Percentiles rank a stretch among this genome's conserved stretches.
These are phyloP conservation scores for Hydrolagus colliei DNA, from an alignment of 2,797 vertebrate genomes.

Conservation along the genomic window DNA sequence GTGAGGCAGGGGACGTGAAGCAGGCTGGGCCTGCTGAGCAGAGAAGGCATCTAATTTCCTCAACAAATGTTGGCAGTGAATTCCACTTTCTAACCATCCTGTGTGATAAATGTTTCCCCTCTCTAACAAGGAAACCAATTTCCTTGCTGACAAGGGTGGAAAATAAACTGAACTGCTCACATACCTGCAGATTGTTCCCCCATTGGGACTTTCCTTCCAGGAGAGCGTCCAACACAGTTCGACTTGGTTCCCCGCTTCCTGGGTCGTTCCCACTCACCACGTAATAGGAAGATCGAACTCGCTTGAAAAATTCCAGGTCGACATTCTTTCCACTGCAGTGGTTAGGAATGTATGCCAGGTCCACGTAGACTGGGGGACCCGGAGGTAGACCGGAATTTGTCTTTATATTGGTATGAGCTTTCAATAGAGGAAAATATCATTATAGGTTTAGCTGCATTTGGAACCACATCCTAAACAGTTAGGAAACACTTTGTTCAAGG, in stretches of 20 bases:
- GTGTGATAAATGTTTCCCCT: too few relatives aligned
- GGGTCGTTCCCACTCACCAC: conserved; percentile 93
- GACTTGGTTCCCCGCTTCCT: conserved; percentile 78
- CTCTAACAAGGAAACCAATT: too few relatives aligned
- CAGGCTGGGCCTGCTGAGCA: too few relatives aligned
- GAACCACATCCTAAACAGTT: not conserved
- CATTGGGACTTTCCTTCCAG: conserved; percentile 94
- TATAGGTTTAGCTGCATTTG: conserved; percentile 5
- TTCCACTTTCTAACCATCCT: too few relatives aligned
- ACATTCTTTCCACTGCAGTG: conserved; percentile 97
- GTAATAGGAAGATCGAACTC: conserved; percentile 86
- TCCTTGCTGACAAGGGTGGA: too few relatives aligned
- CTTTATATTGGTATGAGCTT: conserved; percentile 65
- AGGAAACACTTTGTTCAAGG: too few relatives aligned
- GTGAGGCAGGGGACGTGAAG: too few relatives aligned
- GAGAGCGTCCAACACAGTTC: conserved; percentile 80
- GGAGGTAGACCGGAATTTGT: conserved; percentile 55
- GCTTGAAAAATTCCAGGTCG: conserved; percentile 91
- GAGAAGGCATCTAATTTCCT: too few relatives aligned
- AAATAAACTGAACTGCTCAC: conserved; percentile 27
- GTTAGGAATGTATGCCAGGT: conserved; percentile 96
- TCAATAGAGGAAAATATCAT: conserved; percentile 16
- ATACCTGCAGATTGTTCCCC: conserved; percentile 94
- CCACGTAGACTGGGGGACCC: conserved; percentile 83
- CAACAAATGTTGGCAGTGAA: too few relatives aligned